These are phyloP conservation scores for Macrocentrus cingulum DNA, from an alignment of 1,140 invertebrate genomes.

Conservation along the genomic window DNA sequence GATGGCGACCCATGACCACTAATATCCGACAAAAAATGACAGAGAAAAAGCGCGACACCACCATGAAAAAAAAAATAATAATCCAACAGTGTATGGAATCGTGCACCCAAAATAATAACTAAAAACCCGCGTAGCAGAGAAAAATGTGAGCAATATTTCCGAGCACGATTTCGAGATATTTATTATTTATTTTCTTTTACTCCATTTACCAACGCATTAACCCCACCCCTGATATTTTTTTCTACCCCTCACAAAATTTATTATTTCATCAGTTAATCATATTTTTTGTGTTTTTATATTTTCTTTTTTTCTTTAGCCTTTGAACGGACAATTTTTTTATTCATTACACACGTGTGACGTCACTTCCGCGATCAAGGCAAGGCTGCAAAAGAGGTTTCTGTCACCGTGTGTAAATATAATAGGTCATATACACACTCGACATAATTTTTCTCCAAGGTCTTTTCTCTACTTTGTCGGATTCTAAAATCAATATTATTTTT, in stretches of 20 bases:
- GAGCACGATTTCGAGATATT: constrained; percentile 1
- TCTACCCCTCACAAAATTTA: neutral
- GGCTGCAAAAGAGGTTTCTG: constrained; percentile 33
- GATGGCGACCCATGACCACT: neutral
- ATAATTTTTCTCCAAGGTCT: neutral
- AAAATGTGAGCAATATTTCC: neutral
- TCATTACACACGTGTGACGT: constrained; percentile 25
- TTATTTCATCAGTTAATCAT: neutral
- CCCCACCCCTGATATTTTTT: neutral
- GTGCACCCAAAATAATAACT: constrained; percentile 2
- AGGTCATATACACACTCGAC: constrained; percentile 1
- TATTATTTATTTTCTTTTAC: constrained; percentile 9
- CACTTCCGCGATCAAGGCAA: constrained; percentile 28
- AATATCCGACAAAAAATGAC: neutral
- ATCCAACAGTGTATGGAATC: neutral
- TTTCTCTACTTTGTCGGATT: too few species aligned
- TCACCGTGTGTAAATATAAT: constrained; percentile 27
- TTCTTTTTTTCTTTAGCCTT: neutral
- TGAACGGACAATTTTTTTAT: constrained; percentile 22
- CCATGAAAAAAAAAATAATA: neutral
- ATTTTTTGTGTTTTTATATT: neutral
- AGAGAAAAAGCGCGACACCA: neutral
- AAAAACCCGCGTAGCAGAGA: too few species aligned
- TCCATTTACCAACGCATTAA: constrained; percentile 8
- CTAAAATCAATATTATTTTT: neutral